These are phyloP conservation scores for Melieria crassipennis DNA, from an alignment of 2,888 invertebrate species.

Conservation along the genomic window DNA sequence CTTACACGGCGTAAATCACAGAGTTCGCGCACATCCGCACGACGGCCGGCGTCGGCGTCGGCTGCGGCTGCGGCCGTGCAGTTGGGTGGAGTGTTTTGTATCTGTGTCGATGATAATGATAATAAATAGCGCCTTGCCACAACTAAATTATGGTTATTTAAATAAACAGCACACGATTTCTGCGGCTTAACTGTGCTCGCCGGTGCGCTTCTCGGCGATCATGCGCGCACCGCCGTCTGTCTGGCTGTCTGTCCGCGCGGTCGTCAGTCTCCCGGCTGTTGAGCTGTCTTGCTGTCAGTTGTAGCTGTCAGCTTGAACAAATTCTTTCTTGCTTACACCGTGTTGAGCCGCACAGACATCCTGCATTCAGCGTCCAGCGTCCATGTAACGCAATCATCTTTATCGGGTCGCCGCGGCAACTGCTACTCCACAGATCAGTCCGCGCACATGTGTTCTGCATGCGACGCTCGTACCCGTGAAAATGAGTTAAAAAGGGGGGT, in stretches of 20 bases:
- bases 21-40: background rate
- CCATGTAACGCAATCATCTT: constrained; percentile 15
- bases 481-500: constrained; percentile 44
- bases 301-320: constrained; percentile 20
- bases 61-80: background rate
- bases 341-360: background rate
- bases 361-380: background rate
- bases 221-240: constrained; percentile 14
- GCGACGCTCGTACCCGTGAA: background rate
- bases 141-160: constrained; percentile 64
- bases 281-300: constrained; percentile 1
- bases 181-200: constrained; percentile 54
- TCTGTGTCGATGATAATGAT: constrained; percentile 42
- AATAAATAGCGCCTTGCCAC: constrained; percentile 55
- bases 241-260: background rate
- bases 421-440: constrained; percentile 12
- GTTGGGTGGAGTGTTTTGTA: constrained; percentile 3
- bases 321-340: constrained; percentile 14
- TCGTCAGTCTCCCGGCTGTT: no score
- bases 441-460: background rate
- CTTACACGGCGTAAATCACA: constrained; percentile 49
- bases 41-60: background rate
- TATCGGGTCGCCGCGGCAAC: constrained; percentile 12
- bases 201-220: constrained; percentile 34
- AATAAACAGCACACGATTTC: constrained; percentile 65